These are phyloP conservation scores for Bergia sp. DNA, from an alignment of 92 coral and sea anemone species.

Conservation along the genomic window DNA sequence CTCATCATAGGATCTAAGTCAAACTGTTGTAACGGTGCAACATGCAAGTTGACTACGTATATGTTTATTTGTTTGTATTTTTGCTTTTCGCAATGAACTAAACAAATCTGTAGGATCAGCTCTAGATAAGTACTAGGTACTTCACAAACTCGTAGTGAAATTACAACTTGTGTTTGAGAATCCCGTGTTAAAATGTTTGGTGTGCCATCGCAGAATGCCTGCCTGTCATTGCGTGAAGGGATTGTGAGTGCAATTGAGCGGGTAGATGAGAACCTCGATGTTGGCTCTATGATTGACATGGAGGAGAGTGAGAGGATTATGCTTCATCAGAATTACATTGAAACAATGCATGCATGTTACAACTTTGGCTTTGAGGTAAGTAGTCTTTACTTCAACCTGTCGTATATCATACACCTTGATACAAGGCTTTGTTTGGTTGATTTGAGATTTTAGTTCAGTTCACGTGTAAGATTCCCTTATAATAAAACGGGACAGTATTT, in stretches of 20 bases:
- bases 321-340: constrained; percentile 75
- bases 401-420: constrained; percentile 52
- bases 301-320: constrained; percentile 76
- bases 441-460: constrained; percentile 70
- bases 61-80: too few species aligned
- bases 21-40: too few species aligned
- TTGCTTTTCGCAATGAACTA: not conserved
- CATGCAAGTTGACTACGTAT: too few species aligned
- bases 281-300: constrained; percentile 80
- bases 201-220: constrained; percentile 66
- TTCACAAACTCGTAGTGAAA: not conserved
- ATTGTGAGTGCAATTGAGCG: constrained; percentile 83
- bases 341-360: constrained; percentile 87
- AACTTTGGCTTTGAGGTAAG: constrained; percentile 96
- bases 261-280: constrained; percentile 89
- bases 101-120: not conserved
- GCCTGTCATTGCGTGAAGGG: constrained; percentile 71
- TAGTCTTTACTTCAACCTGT: not conserved
- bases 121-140: not conserved
- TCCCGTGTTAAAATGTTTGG: not conserved
- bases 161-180: not conserved
- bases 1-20: too few species aligned
- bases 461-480: not conserved
- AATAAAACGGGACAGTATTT: not conserved
- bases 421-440: constrained; percentile 58